phyloP scores from a whole-genome alignment of 2,113 vertebrate genomes.

The Alethe diademata region DNA sequence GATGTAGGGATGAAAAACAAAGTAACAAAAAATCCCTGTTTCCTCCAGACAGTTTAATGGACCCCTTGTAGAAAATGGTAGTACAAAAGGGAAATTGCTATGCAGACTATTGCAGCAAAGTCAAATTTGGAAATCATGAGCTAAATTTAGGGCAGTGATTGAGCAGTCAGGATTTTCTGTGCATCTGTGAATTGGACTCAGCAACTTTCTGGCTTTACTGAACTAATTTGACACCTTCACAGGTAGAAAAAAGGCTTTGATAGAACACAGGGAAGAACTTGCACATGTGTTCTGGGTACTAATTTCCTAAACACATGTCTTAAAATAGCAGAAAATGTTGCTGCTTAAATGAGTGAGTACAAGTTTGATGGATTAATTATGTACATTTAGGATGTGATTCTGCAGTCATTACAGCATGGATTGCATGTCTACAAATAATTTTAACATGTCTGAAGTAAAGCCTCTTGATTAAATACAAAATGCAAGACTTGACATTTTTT shows the following conservation, averaged over 20 bases:
- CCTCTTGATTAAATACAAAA: slow-evolving; percentile 1
- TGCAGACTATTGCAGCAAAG: slow-evolving; percentile 3
- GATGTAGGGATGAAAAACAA: neutral
- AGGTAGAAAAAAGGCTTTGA: neutral
- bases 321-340: slow-evolving; percentile 23
- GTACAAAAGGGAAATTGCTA: slow-evolving; percentile 14
- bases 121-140: neutral
- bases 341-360: neutral
- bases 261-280: neutral
- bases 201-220: neutral
- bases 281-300: neutral
- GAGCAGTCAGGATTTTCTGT: neutral
- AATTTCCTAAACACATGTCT: neutral
- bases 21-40: slow-evolving; percentile 18
- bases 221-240: slow-evolving; percentile 14
- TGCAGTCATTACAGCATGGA: neutral
- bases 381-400: neutral
- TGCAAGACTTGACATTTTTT: neutral
- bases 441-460: neutral
- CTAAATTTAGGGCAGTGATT: slow-evolving; percentile 26
- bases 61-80: neutral
- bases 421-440: neutral
- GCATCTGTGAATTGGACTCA: neutral
- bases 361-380: slow-evolving; percentile 22
- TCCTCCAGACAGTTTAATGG: slow-evolving; percentile 9